Percentiles rank a stretch among this genome's conserved stretches.
These are phyloP conservation scores for Nibea albiflora DNA, from an alignment of 2,113 vertebrate genomes.

Conservation along the genomic window DNA sequence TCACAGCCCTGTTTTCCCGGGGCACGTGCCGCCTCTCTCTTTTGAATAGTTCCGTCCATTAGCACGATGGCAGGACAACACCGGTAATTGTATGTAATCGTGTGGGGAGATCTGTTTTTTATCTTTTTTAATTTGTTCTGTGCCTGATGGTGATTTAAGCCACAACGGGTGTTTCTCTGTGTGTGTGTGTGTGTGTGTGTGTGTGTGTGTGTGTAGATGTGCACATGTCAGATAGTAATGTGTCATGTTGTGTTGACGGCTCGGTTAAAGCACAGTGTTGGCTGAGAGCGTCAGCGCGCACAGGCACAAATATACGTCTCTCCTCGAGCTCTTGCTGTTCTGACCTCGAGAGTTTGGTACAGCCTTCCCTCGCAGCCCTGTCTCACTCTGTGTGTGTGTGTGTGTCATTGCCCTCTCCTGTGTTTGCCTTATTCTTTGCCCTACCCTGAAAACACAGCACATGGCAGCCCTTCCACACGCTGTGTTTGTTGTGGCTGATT, in stretches of 20 bases:
- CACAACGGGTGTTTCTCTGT: background rate
- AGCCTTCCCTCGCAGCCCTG: constrained; percentile 40
- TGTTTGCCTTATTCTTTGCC: constrained; percentile 19
- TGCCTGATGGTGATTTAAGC: background rate
- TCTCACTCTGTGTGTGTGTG: constrained; percentile 1
- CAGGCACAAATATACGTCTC: constrained; percentile 16
- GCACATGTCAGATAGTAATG: background rate
- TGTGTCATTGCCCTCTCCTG: constrained; percentile 5
- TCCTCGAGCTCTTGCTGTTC: constrained; percentile 53
- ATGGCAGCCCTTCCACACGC: background rate
- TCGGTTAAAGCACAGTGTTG: background rate
- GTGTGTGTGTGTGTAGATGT: background rate
- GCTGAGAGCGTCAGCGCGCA: background rate
- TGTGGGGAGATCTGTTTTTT: background rate
- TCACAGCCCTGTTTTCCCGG: constrained; percentile 14
- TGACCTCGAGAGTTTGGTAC: constrained; percentile 41
- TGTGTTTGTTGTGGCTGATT: constrained; percentile 32
- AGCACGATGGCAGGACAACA: background rate
- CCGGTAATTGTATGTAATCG: constrained; percentile 2
- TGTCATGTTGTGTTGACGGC: constrained; percentile 1
- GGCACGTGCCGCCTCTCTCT: background rate
- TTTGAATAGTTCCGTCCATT: constrained; percentile 16
- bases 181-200: constrained; percentile 9
- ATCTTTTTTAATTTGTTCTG: background rate
- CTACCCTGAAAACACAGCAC: constrained; percentile 34